Conservation (phyloP, 2,888 invertebrate species). For the Drosophila maculinotata region DNA sequence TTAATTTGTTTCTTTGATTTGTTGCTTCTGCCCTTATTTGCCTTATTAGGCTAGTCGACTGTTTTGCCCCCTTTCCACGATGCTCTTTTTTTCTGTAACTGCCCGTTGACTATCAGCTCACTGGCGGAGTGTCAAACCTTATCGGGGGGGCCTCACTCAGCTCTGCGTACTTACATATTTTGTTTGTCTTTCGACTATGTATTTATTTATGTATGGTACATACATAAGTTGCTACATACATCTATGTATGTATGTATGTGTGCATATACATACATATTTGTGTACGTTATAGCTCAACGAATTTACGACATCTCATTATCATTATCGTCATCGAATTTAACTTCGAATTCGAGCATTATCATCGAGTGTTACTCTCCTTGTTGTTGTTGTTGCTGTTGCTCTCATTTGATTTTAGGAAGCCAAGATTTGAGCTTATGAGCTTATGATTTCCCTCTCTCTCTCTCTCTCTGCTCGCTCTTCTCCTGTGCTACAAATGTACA, state of each 20-base stretch:
- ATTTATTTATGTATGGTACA: conserved; percentile 1
- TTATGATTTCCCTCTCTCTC: not conserved
- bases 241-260: conserved; percentile 4
- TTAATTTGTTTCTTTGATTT: not conserved
- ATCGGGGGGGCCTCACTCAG: conserved; percentile 24
- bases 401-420: not conserved
- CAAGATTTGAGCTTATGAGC: too few species aligned
- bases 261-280: too few species aligned
- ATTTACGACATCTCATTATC: conserved; percentile 46
- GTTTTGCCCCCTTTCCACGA: not conserved
- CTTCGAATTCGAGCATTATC: not conserved
- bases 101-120: conserved; percentile 37
- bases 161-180: conserved; percentile 20
- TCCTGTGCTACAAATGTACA: too few species aligned
- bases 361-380: too few species aligned
- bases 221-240: conserved; percentile 15
- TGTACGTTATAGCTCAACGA: conserved; percentile 7
- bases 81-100: not conserved
- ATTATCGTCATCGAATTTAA: conserved; percentile 30
- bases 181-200: conserved; percentile 8
- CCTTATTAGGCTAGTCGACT: not conserved
- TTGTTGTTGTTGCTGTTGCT: not conserved
- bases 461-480: not conserved
- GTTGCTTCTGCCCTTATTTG: too few species aligned
- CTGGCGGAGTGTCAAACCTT: conserved; percentile 43